Conservation (phyloP, 2,888 invertebrate genomes). For the Drosophila neonasuta region DNA sequence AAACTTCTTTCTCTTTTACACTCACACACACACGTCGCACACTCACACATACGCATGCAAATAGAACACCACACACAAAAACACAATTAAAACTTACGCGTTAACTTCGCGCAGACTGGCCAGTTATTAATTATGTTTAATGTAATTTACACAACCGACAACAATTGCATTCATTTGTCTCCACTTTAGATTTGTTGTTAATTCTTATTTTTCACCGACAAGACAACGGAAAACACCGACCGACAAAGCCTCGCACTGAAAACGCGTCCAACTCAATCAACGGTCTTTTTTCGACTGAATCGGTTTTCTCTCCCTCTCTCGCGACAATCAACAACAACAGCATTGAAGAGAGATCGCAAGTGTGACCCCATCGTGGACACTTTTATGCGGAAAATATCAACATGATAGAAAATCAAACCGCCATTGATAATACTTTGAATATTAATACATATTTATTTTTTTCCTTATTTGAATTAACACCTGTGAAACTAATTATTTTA, state of each 20-base stretch:
- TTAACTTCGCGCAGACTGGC: constrained; percentile 21
- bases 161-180: constrained; percentile 42
- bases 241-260: constrained; percentile 49
- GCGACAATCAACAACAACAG: constrained; percentile 39
- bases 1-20: constrained; percentile 70
- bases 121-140: constrained; percentile 22
- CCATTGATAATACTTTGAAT: background rate
- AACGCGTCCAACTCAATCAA: constrained; percentile 47
- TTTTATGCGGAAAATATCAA: constrained; percentile 13
- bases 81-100: constrained; percentile 59
- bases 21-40: constrained; percentile 38
- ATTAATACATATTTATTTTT: background rate
- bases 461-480: background rate
- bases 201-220: constrained; percentile 60
- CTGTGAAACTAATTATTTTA: background rate
- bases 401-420: background rate
- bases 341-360: constrained; percentile 9
- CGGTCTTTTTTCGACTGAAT: constrained; percentile 35
- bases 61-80: constrained; percentile 42
- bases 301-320: constrained; percentile 41
- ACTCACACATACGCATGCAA: constrained; percentile 27
- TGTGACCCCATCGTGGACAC: constrained; percentile 29
- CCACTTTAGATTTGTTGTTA: constrained; percentile 41
- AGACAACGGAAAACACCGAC: constrained; percentile 57
- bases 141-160: constrained; percentile 37